Base-by-base conservation (phyloP, 2,797 vertebrate species). In the Malacoraja senta region DNA sequence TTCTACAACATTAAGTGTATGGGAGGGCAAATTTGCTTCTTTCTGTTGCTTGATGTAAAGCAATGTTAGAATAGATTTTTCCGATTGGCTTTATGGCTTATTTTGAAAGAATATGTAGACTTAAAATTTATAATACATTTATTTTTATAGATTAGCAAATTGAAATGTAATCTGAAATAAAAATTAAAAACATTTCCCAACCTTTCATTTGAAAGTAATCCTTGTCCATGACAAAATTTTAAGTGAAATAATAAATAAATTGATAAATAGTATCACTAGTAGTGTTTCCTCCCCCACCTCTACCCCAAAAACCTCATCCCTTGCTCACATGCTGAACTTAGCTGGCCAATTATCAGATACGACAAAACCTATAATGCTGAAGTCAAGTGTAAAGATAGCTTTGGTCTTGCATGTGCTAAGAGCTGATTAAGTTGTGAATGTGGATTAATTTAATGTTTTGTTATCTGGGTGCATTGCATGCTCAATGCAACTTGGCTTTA, bases 391-490 rank as follows among this genome's bases (percentile, higher is more conserved):
- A 92, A 92, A 74, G 72, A 29, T 76, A 53, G 71, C 90, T 76
- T 92, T 88, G 84, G 38, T 92, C 72, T 92, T 92, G 90, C 90
- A 92, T 76, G 90, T 44, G 29, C 90, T n/a, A 74, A 92, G 24
- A 76, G 71, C 90, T 76, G 68, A 0, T 74, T 83, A 29, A 83
- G 9, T 78, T 88, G 58, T 32, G 29, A 86, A 86, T 86, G 83
- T 86, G 58, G 53, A 63, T 78, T 29, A 8, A 24, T 83, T 26
- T 24, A 53, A 44, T 58, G 53, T 3, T 88, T 35, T 88, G 84
- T 24, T 88, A 7, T 88, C n/a, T 68, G 21, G n/a, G 21, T 68
- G 63, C 84, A 10, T 32, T 88, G 84, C 84, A 68, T 88, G 61
- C 4, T 35, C 32, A 88, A 68, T 88, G n/a, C 63, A 35, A n/a